Conservation (phyloP, 1,140 invertebrate genomes). For the Drosophila tani region DNA sequence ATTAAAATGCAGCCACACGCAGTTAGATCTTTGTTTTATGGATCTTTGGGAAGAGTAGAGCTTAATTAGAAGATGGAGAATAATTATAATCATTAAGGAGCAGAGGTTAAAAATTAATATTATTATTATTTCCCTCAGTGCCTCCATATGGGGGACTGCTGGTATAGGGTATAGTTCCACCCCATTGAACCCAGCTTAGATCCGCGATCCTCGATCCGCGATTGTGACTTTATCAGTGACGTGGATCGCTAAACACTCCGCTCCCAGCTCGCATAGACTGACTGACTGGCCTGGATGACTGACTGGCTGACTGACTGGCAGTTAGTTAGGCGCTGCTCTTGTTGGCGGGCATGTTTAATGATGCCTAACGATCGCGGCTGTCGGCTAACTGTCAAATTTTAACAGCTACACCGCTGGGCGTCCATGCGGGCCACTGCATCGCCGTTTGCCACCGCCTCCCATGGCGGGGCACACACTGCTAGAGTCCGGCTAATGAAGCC, state of each 20-base stretch:
- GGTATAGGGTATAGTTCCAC: slow-evolving; percentile 39
- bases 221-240: slow-evolving; percentile 51
- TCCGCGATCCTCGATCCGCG: slow-evolving; percentile 33
- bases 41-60: slow-evolving; percentile 1
- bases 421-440: slow-evolving; percentile 41
- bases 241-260: slow-evolving; percentile 52
- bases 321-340: slow-evolving; percentile 46
- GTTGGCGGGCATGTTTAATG: slow-evolving; percentile 62
- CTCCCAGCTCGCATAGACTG: slow-evolving; percentile 29
- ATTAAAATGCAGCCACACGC: slow-evolving; percentile 56
- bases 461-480: slow-evolving; percentile 17
- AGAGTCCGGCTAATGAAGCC: slow-evolving; percentile 51
- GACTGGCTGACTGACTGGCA: slow-evolving; percentile 23
- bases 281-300: slow-evolving; percentile 4
- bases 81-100: not conserved
- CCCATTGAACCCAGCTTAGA: slow-evolving; percentile 25
- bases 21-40: slow-evolving; percentile 27
- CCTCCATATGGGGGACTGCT: not conserved
- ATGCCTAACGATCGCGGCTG: slow-evolving; percentile 63
- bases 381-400: slow-evolving; percentile 68
- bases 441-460: slow-evolving; percentile 36
- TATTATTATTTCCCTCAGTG: slow-evolving; percentile 7
- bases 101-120: too few relatives aligned
- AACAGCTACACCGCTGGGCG: slow-evolving; percentile 58
- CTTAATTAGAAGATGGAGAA: slow-evolving; percentile 6